These are phyloP conservation scores for Acrocephalus scirpaceus DNA, from an alignment of 2,797 vertebrate species.

Conservation along the genomic window DNA sequence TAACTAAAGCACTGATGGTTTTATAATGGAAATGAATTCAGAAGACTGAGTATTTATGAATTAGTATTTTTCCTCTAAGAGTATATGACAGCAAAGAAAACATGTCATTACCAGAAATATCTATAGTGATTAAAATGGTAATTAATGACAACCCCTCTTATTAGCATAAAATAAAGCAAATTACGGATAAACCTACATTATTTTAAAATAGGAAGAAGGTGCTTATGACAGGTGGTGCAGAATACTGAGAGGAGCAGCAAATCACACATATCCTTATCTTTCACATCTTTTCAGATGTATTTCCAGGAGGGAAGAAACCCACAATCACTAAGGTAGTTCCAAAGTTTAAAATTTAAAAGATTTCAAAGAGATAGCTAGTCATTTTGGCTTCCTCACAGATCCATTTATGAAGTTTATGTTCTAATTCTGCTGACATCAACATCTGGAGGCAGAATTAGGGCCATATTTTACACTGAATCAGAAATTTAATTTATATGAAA, in stretches of 20 bases:
- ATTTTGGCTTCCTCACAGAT: background rate
- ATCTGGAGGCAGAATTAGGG: background rate
- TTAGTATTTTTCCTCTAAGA: slow-evolving; percentile 53
- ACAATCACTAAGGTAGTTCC: background rate
- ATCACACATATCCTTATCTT: background rate
- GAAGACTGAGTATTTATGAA: slow-evolving; percentile 66
- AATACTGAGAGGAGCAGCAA: background rate
- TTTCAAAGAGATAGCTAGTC: background rate
- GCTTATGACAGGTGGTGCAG: background rate
- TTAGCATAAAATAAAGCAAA: slow-evolving; percentile 57
- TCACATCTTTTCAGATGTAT: background rate
- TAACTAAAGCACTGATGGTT: slow-evolving; percentile 56
- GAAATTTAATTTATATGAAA: slow-evolving; percentile 21
- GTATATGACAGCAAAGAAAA: slow-evolving; percentile 63
- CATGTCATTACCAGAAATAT: slow-evolving; percentile 67
- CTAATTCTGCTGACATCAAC: background rate
- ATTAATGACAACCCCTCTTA: slow-evolving; percentile 60
- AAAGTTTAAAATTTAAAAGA: slow-evolving; percentile 5
- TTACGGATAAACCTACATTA: background rate
- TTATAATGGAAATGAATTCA: slow-evolving; percentile 68
- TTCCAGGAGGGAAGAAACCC: background rate
- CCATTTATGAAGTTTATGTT: background rate
- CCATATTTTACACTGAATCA: background rate
- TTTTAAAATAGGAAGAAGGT: background rate
- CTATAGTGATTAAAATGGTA: slow-evolving; percentile 68